Base-by-base conservation (phyloP, 2,113 vertebrate genomes). In the Pseudonaja textilis region DNA sequence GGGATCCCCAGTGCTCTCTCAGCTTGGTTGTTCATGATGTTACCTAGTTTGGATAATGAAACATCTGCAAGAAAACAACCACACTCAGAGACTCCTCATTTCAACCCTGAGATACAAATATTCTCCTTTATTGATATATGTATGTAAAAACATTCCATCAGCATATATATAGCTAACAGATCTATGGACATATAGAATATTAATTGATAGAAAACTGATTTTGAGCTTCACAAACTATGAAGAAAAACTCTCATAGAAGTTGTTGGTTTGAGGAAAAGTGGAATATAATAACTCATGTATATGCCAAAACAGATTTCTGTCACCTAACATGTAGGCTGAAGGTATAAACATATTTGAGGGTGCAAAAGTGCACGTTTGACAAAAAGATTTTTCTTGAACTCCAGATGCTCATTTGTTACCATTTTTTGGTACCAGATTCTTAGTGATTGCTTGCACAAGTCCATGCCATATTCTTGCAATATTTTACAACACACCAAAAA, bases 291-390 rank as follows among this genome's bases (percentile, higher is more conserved):
- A 34, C n/a, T 34, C n/a, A 74, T 74, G 5, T 34, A 6, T 74
- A 34, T 74, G 64, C n/a, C n/a, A 74, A 18, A n/a, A 34, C 14
- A 74, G 29, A 34, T 74, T 74, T 74, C n/a, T 74, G n/a, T 74
- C 34, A 8, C 34, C 34, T 81, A 81, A 81, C 14, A 5, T 81
- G n/a, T 20, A 81, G n/a, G 34, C 69, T 74, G 69, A 74, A 39
- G 69, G n/a, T 34, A 5, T 39, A 39, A 74, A 39, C 16, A 34
- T 74, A 7, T 18, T 7, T 74, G 69, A 39, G n/a, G 5, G 5
- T 74, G 39, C 95, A 93, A 96, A 95, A 97, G 96, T 97, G 96
- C 92, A 94, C 88, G 93, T 93, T 97, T 97, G 96, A 97, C 94
- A 96, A 91, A 93, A 96, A 85, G 87, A 95, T 89, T 92, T 96